Percentiles rank a stretch among this genome's conserved stretches.
Conservation (phyloP, 2,888 invertebrate genomes). For the Papilio gigon region DNA sequence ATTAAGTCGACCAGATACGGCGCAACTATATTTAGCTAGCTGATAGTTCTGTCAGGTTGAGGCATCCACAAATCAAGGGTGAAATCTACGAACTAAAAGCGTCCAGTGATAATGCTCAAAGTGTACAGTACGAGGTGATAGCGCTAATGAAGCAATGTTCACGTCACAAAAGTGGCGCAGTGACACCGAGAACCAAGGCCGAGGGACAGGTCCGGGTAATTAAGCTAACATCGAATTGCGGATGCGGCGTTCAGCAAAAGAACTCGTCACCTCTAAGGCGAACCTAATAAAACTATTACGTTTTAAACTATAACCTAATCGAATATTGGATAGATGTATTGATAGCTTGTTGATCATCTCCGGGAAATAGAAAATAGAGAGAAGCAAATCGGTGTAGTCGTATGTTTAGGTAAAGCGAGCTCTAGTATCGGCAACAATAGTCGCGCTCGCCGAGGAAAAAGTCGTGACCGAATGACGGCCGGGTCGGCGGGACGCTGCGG, state of each 20-base stretch:
- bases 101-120: constrained; percentile 68
- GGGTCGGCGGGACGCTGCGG: constrained; percentile 76
- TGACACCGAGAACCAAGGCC: constrained; percentile 64
- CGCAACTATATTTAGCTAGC: constrained; percentile 58
- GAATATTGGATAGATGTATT: background rate
- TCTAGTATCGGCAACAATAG: constrained; percentile 73
- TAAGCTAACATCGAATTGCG: constrained; percentile 47
- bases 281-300: background rate
- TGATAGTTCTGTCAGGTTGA: constrained; percentile 50
- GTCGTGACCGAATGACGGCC: constrained; percentile 75
- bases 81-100: constrained; percentile 76
- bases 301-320: background rate
- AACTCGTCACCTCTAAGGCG: background rate
- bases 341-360: background rate
- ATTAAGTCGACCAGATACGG: constrained; percentile 53
- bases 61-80: constrained; percentile 50
- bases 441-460: constrained; percentile 73
- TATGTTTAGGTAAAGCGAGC: constrained; percentile 61
- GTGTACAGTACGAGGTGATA: constrained; percentile 62
- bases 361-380: constrained; percentile 15
- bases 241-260: background rate
- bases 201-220: constrained; percentile 71
- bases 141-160: constrained; percentile 79
- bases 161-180: constrained; percentile 73
- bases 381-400: constrained; percentile 45